A percentile compares a stretch with the other conserved stretches of the same genome.
These are phyloP conservation scores for Brachyalestes nurse DNA, from an alignment of 2,797 vertebrate species.

Conservation along the genomic window DNA sequence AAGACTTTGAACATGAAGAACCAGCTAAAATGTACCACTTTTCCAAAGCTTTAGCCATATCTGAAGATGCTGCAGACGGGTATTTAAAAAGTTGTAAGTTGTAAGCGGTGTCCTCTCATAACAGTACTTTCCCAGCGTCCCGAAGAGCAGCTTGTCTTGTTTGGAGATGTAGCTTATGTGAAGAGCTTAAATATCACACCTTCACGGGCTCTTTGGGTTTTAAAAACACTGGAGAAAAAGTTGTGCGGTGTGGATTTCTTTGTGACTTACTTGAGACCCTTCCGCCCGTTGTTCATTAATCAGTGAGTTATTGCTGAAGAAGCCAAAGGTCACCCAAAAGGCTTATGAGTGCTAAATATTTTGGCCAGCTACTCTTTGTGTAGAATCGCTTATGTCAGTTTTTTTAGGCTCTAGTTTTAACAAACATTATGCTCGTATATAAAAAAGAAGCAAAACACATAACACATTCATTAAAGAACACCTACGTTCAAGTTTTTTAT, in stretches of 20 bases:
- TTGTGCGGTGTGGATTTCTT: constrained; percentile 79
- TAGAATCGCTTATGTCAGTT: constrained; percentile 79
- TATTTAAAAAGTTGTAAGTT: neutral
- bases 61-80: neutral
- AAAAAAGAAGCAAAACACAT: neutral
- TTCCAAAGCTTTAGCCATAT: neutral
- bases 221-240: constrained; percentile 73
- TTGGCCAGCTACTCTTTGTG: constrained; percentile 84
- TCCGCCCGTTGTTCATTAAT: constrained; percentile 99
- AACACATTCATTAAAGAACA: neutral
- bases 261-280: constrained; percentile 82
- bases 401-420: constrained; percentile 55
- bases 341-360: constrained; percentile 95
- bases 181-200: constrained; percentile 63
- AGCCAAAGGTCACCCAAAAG: constrained; percentile 97
- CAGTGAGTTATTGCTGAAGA: constrained; percentile 90
- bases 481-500: neutral
- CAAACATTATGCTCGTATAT: neutral
- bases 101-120: constrained; percentile 2
- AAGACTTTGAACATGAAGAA: constrained; percentile 61
- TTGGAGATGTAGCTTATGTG: constrained; percentile 32
- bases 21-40: constrained; percentile 9
- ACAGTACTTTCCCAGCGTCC: constrained; percentile 2
- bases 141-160: constrained; percentile 12
- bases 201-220: constrained; percentile 67